Evolutionary conservation across 1,140 invertebrate species (phyloP).

Genomic region (Venustaconcha ellipsiformis): DNA sequence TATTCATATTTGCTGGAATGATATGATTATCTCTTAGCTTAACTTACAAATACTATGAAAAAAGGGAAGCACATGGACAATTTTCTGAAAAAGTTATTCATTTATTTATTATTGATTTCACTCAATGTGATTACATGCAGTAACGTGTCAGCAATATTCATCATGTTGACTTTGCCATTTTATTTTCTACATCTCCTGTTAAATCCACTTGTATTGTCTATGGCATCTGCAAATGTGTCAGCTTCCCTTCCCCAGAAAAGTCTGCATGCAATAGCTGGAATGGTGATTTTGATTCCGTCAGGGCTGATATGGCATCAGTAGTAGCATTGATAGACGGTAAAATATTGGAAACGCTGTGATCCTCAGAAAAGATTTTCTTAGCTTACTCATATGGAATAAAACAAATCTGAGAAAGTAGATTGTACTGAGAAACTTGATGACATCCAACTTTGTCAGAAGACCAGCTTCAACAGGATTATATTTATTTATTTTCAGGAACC

Average conservation of each 20-base stretch:
- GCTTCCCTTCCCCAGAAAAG: neutral
- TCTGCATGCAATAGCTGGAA: neutral
- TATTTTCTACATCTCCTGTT: conserved; percentile 13
- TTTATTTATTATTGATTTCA: too few species aligned
- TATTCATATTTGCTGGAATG: too few species aligned
- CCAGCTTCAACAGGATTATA: conserved; percentile 23
- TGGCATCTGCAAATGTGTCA: conserved; percentile 1
- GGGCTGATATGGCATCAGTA: neutral
- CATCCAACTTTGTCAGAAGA: conserved; percentile 26
- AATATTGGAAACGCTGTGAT: neutral
- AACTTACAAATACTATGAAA: too few species aligned
- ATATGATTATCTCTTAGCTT: too few species aligned
- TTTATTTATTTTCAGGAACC: neutral
- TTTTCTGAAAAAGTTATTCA: too few species aligned
- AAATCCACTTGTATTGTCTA: neutral
- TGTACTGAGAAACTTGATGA: conserved; percentile 21
- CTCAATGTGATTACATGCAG: too few species aligned
- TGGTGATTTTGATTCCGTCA: too few species aligned
- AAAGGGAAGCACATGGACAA: too few species aligned
- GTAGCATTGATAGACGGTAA: neutral
- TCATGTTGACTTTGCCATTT: neutral
- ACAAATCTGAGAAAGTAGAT: conserved; percentile 6
- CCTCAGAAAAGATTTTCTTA: neutral
- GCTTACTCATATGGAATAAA: neutral
- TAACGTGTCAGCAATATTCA: conserved; percentile 7